A percentile compares a stretch with the other conserved stretches of the same genome.
These are phyloP conservation scores for Cliona cf. orientalis DNA, from an alignment of 37 sponge, comb jelly and placozoan genomes.

Conservation along the genomic window DNA sequence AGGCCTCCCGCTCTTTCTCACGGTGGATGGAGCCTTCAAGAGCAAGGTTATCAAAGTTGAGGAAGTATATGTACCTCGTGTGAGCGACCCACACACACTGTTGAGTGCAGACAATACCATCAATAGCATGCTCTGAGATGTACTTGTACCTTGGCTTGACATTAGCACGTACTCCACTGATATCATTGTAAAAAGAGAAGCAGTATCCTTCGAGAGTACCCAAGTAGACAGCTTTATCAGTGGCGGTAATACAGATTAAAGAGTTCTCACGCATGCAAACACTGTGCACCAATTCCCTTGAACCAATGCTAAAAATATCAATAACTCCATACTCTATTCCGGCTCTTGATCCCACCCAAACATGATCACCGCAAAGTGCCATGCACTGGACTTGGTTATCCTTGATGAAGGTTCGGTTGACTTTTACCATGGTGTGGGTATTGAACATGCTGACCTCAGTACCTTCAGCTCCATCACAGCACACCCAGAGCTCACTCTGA, in stretches of 20 bases:
- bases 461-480: constrained; percentile 70
- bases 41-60: constrained; percentile 53
- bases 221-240: constrained; percentile 42
- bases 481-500: constrained; percentile 77
- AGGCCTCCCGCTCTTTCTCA: constrained; percentile 34
- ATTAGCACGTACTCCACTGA: constrained; percentile 37
- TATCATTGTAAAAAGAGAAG: constrained; percentile 43
- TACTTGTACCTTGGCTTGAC: constrained; percentile 47
- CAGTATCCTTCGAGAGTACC: constrained; percentile 84
- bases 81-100: constrained; percentile 72
- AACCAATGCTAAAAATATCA: constrained; percentile 60
- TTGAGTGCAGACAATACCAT: constrained; percentile 54
- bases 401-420: constrained; percentile 54
- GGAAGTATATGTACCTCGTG: constrained; percentile 64
- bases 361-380: constrained; percentile 66
- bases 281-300: constrained; percentile 60
- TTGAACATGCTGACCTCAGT: constrained; percentile 71
- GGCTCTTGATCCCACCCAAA: constrained; percentile 77
- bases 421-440: constrained; percentile 67
- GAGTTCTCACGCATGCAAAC: constrained; percentile 74
- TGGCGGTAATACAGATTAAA: constrained; percentile 65
- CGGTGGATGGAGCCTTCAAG: constrained; percentile 44
- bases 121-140: constrained; percentile 61
- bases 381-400: constrained; percentile 76
- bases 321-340: constrained; percentile 78